phyloP scores from a whole-genome alignment of 2,113 vertebrate species.

The Connochaetes taurinus region DNA sequence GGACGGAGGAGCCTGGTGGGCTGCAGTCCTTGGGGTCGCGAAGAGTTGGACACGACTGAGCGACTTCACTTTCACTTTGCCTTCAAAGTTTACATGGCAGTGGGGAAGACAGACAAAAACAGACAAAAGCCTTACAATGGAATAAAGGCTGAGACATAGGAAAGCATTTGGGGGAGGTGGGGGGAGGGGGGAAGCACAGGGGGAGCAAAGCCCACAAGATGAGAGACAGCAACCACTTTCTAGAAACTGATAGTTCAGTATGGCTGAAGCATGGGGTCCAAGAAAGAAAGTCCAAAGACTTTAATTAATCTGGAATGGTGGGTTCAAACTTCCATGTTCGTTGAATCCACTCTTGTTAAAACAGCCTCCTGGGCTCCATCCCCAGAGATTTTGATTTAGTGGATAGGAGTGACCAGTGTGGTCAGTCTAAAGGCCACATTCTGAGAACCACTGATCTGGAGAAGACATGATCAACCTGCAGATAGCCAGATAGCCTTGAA shows the following conservation, averaged over 20 bases:
- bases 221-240: background rate
- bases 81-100: background rate
- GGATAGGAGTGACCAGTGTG: background rate
- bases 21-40: too few relatives aligned
- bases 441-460: background rate
- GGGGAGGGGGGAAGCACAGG: background rate
- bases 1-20: too few relatives aligned
- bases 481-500: background rate
- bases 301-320: background rate
- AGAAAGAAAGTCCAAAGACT: background rate
- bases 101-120: background rate
- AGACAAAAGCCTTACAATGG: background rate
- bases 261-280: background rate
- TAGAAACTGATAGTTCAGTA: background rate
- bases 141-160: background rate
- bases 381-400: background rate
- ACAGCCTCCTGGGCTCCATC: background rate
- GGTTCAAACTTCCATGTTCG: background rate
- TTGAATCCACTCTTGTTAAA: background rate
- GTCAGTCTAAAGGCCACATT: background rate
- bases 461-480: background rate
- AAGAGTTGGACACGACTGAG: too few relatives aligned
- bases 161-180: background rate
- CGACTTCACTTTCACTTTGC: background rate
- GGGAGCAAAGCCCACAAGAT: background rate